Evolutionary conservation across 2,888 invertebrate species (phyloP).

Genomic region (Crossocerus cetratus): DNA sequence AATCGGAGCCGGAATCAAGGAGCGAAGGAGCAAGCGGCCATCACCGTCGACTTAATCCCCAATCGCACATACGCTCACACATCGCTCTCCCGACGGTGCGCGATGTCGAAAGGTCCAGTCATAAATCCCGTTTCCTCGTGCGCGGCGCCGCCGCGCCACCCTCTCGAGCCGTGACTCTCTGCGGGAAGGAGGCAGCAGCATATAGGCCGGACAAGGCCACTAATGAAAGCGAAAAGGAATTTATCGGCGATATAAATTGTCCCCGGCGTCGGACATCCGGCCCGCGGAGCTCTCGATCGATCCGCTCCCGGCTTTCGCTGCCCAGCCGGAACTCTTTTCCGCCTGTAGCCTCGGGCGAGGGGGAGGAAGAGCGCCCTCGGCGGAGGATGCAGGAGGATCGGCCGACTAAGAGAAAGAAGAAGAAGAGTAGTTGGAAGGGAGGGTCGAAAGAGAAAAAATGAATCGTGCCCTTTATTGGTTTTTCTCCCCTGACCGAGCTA

Average conservation of each 20-base stretch:
- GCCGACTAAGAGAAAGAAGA: not conserved
- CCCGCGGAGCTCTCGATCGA: slow-evolving; percentile 42
- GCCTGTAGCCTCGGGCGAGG: not conserved
- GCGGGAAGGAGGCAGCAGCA: not conserved
- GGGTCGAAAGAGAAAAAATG: slow-evolving; percentile 27
- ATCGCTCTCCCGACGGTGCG: no score
- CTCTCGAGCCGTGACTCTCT: not conserved
- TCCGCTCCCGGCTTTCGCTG: slow-evolving; percentile 16
- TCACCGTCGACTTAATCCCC: no score
- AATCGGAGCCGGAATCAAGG: no score
- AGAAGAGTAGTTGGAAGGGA: slow-evolving; percentile 2
- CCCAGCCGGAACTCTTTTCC: no score
- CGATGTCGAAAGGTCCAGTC: no score
- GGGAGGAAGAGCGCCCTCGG: not conserved
- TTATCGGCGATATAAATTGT: slow-evolving; percentile 74
- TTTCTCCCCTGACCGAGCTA: slow-evolving; percentile 18
- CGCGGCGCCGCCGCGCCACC: slow-evolving; percentile 13
- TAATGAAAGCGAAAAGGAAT: slow-evolving; percentile 74
- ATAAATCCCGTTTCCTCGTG: slow-evolving; percentile 54
- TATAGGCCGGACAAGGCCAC: slow-evolving; percentile 59
- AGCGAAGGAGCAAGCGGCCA: no score
- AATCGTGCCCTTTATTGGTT: slow-evolving; percentile 47
- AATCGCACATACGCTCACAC: no score
- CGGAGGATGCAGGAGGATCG: not conserved
- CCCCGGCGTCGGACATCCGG: slow-evolving; percentile 46